Base-by-base conservation (phyloP, 2,113 vertebrate genomes). In the Dasypus novemcinctus region DNA sequence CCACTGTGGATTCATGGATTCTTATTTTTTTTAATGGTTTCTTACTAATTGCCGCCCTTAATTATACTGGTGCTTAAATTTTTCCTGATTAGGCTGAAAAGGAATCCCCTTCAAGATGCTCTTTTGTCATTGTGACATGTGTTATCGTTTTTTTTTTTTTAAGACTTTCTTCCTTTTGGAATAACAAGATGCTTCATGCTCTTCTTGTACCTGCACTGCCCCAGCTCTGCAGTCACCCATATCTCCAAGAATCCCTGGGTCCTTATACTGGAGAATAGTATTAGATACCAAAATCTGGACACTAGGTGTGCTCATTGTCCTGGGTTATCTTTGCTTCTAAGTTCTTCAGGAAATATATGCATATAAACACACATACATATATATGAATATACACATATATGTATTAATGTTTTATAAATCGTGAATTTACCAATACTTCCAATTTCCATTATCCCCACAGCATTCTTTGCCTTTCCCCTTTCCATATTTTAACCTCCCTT, bases 61-160 rank as follows among this genome's bases (percentile, higher is more conserved):
- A n/a, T 95, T 69, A 82, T 66, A 61, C 0, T 89, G n/a, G n/a
- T 85, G 12, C 79, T 81, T n/a, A 57, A 75, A 43, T 25, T 49
- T 6, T 66, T 86, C 36, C 85, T 12, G 29, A 31, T 13, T 36
- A 36, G 43, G 78, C 9, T 29, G 18, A 8, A 41, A 41, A 29
- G 46, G 20, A 23, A 21, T 57, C 25, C 31, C 41, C 57, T 68
- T 74, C 11, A 4, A 13, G 59, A 27, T 69, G 20, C 57, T 36
- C 78, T 27, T 68, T 33, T 52, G 31, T n/a, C 83, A 7, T 69
- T 54, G 36, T 72, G 63, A 52, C 27, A 25, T 78, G 38, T 2
- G 1, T 57, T 18, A 15, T 18, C 33, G 31, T 21, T 8, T 68
- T 68, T 83, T 64, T 13, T 52, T 75, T 61, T 49, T 78, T 31